Evolutionary conservation across 2,888 invertebrate species (phyloP).

Genomic region (Cataglyphis rosenhaueri): DNA sequence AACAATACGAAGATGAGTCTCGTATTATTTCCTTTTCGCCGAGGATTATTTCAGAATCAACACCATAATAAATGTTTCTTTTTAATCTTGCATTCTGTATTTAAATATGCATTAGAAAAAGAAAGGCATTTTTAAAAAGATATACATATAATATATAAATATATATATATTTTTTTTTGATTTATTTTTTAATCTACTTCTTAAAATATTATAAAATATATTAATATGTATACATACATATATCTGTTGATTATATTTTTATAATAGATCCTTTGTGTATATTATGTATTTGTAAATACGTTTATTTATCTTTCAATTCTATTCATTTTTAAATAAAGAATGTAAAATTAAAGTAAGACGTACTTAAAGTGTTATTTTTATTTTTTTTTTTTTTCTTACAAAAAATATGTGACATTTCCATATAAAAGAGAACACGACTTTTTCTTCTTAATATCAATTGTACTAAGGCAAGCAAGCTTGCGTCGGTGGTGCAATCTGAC

Average conservation of each 20-base stretch:
- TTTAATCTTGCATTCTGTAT: not conserved
- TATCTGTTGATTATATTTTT: no score
- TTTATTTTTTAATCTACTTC: not conserved
- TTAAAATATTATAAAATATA: not conserved
- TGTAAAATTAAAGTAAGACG: not conserved
- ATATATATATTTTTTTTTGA: not conserved
- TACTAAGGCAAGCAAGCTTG: not conserved
- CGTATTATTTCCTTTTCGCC: not conserved
- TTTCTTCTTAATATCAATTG: not conserved
- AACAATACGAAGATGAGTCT: not conserved
- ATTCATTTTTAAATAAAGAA: not conserved
- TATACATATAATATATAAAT: not conserved
- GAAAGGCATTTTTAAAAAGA: not conserved
- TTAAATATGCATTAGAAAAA: not conserved
- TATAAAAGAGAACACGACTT: not conserved
- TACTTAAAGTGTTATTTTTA: not conserved
- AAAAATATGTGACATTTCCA: not conserved
- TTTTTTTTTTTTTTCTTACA: not conserved
- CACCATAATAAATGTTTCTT: not conserved
- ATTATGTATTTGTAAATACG: not conserved
- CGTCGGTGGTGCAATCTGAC: conserved; percentile 12
- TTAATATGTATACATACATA: no score
- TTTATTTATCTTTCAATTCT: not conserved
- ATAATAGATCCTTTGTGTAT: no score
- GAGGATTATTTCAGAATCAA: not conserved